Conservation (phyloP, 2,888 invertebrate species). For the Lamproptera curius region DNA sequence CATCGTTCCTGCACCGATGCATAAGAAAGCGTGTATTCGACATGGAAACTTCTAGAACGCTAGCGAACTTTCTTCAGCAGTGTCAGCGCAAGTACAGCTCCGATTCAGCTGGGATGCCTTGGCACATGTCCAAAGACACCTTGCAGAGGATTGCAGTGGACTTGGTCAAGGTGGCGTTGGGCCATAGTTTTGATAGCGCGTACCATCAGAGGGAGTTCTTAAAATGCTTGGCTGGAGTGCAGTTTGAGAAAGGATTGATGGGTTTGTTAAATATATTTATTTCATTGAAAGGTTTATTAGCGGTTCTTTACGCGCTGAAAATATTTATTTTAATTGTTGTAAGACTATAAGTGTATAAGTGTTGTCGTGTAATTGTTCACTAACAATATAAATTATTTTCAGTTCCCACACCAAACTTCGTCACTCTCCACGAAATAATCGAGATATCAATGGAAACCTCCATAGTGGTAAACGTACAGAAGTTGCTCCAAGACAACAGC, state of each 20-base stretch:
- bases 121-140: slow-evolving; percentile 68
- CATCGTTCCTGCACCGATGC: slow-evolving; percentile 78
- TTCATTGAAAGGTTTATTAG: too few species aligned
- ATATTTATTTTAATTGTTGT: too few species aligned
- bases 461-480: slow-evolving; percentile 72
- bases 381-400: slow-evolving; percentile 33
- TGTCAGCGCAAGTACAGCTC: slow-evolving; percentile 61
- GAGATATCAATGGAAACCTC: slow-evolving; percentile 78
- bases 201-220: slow-evolving; percentile 82
- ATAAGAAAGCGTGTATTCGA: slow-evolving; percentile 67
- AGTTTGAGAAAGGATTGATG: slow-evolving; percentile 76
- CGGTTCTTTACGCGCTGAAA: too few species aligned
- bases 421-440: slow-evolving; percentile 65
- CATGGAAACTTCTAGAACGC: slow-evolving; percentile 51
- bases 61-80: slow-evolving; percentile 53
- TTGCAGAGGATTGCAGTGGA: slow-evolving; percentile 78
- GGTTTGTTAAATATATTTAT: too few species aligned
- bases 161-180: slow-evolving; percentile 79
- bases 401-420: slow-evolving; percentile 65
- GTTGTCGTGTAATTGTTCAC: too few species aligned
- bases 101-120: slow-evolving; percentile 45
- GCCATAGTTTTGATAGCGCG: slow-evolving; percentile 79
- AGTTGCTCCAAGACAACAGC: slow-evolving; percentile 58
- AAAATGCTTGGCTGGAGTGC: slow-evolving; percentile 73
- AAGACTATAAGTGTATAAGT: too few species aligned